A percentile compares a stretch with the other conserved stretches of the same genome.
Conservation (phyloP, 2,113 vertebrate species). For the Eulacestoma nigropectus region DNA sequence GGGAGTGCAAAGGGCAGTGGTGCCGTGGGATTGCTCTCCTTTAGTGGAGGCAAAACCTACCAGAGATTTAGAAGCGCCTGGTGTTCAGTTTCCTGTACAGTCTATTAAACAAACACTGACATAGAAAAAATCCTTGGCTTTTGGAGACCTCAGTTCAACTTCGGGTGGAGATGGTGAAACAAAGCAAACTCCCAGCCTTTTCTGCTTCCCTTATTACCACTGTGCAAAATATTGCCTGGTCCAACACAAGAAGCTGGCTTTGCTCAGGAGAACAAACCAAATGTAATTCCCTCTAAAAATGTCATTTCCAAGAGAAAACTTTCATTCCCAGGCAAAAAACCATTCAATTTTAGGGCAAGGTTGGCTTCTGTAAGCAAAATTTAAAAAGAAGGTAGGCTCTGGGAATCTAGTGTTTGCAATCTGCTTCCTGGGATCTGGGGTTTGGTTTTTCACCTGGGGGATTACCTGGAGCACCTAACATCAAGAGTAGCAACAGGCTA, state of each 20-base stretch:
- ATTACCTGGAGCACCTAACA: not conserved
- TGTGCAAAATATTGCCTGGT: not conserved
- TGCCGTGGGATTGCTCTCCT: not conserved
- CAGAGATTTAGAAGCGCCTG: not conserved
- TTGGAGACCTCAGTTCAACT: slow-evolving; percentile 5
- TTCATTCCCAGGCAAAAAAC: not conserved
- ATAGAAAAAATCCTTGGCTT: not conserved
- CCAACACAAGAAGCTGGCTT: not conserved
- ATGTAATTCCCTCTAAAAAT: not conserved
- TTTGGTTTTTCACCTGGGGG: not conserved
- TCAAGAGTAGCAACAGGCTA: not conserved
- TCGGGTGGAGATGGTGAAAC: not conserved
- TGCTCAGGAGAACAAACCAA: not conserved
- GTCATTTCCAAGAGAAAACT: not conserved
- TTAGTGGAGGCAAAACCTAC: not conserved
- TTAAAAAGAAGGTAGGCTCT: not conserved
- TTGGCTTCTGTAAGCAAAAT: not conserved
- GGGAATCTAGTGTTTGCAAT: not conserved
- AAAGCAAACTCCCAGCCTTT: not conserved
- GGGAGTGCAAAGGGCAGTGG: not conserved
- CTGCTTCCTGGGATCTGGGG: not conserved
- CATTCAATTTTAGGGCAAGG: not conserved
- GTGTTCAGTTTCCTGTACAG: not conserved
- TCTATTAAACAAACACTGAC: not conserved
- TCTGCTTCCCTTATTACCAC: not conserved